Percentiles rank a stretch among this genome's conserved stretches.
Evolutionary conservation across 1,140 invertebrate species (phyloP).

Genomic region (Ptiloglossa arizonensis): DNA sequence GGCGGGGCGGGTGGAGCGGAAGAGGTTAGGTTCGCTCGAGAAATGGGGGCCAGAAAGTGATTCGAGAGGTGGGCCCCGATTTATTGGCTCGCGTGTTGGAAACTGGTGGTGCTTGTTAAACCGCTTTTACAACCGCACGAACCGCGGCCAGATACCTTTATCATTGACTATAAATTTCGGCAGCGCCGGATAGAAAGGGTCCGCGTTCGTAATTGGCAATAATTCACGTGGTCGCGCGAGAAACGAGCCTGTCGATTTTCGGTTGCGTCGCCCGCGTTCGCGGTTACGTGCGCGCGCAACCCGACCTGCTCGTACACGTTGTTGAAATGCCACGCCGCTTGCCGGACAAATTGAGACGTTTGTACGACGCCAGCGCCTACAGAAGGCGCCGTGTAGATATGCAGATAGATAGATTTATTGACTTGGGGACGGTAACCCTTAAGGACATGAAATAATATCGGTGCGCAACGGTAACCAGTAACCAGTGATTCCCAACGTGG

Average conservation of each 20-base stretch:
- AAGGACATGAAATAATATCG: too few relatives aligned
- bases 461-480: too few relatives aligned
- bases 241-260: slow-evolving; percentile 30
- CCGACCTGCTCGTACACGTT: not conserved
- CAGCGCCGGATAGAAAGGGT: slow-evolving; percentile 44
- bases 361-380: too few relatives aligned
- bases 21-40: not conserved
- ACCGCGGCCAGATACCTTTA: slow-evolving; percentile 67
- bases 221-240: slow-evolving; percentile 49
- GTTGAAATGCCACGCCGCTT: not conserved
- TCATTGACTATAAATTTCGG: slow-evolving; percentile 75
- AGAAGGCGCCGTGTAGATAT: too few relatives aligned
- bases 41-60: slow-evolving; percentile 19
- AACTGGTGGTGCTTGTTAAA: slow-evolving; percentile 68
- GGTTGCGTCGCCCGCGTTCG: not conserved
- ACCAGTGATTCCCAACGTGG: too few relatives aligned
- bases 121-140: slow-evolving; percentile 60
- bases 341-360: slow-evolving; percentile 1
- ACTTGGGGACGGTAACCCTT: too few relatives aligned
- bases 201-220: slow-evolving; percentile 65
- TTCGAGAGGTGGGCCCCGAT: slow-evolving; percentile 56
- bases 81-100: slow-evolving; percentile 70
- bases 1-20: too few relatives aligned
- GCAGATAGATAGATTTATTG: too few relatives aligned
- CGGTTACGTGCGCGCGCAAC: too few relatives aligned